A percentile compares a stretch with the other conserved stretches of the same genome.
Evolutionary conservation across 2,113 vertebrate species (phyloP).

Genomic region (Coryphaenoides rupestris): DNA sequence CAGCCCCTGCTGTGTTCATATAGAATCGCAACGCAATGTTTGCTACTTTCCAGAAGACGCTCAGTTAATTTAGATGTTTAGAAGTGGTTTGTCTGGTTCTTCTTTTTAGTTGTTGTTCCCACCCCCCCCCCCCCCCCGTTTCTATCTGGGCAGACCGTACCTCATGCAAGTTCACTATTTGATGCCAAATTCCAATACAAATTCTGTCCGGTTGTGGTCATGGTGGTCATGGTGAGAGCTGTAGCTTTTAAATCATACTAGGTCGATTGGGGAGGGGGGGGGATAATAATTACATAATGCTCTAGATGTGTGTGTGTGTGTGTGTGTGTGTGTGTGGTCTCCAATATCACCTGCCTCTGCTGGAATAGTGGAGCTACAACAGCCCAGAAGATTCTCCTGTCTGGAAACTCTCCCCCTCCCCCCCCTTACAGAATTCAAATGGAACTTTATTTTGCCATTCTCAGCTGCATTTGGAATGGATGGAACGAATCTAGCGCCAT

Average conservation of each 20-base stretch:
- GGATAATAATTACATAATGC: constrained; percentile 10
- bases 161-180: constrained; percentile 47
- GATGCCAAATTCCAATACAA: constrained; percentile 29
- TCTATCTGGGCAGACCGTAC: constrained; percentile 8
- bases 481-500: constrained; percentile 70
- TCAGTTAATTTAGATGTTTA: too few species aligned
- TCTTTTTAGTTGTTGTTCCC: too few species aligned
- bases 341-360: constrained; percentile 55
- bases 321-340: constrained; percentile 48
- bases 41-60: too few species aligned
- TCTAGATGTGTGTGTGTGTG: constrained; percentile 51
- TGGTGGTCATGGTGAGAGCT: neutral
- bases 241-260: constrained; percentile 27
- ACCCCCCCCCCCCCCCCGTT: too few species aligned
- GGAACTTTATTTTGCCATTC: constrained; percentile 69
- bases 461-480: constrained; percentile 76
- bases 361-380: constrained; percentile 54
- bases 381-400: constrained; percentile 63
- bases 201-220: neutral
- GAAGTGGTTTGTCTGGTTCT: too few species aligned
- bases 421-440: constrained; percentile 71
- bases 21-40: too few species aligned
- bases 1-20: constrained; percentile 39
- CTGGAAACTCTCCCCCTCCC: constrained; percentile 70
- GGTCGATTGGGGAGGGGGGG: constrained; percentile 7